These are phyloP conservation scores for Helostoma temminkii DNA, from an alignment of 2,797 vertebrate species.

Conservation along the genomic window DNA sequence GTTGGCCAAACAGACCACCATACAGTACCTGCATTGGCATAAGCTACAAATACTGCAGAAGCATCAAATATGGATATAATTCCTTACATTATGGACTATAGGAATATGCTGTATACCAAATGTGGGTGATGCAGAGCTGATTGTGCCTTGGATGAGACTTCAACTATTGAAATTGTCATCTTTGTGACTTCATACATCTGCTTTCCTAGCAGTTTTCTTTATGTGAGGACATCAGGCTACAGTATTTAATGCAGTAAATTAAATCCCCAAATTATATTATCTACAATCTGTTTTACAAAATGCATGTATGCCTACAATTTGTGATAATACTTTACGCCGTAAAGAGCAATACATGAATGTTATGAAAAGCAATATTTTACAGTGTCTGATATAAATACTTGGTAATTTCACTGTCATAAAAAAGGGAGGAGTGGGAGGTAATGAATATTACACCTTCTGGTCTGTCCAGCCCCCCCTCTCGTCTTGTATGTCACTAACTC, in stretches of 20 bases:
- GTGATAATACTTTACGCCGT: slow-evolving; percentile 38
- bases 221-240: slow-evolving; percentile 33
- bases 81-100: not conserved
- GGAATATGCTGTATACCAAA: not conserved
- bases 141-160: slow-evolving; percentile 42
- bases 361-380: slow-evolving; percentile 73
- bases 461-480: slow-evolving; percentile 58
- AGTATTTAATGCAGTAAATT: slow-evolving; percentile 1
- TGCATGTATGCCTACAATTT: slow-evolving; percentile 19
- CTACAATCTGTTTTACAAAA: slow-evolving; percentile 32
- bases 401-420: slow-evolving; percentile 76
- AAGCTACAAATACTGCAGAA: too few relatives aligned
- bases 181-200: slow-evolving; percentile 40
- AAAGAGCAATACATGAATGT: slow-evolving; percentile 47
- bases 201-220: slow-evolving; percentile 25
- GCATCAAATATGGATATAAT: not conserved
- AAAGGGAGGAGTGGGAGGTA: slow-evolving; percentile 71
- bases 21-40: too few relatives aligned
- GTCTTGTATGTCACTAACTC: slow-evolving; percentile 45
- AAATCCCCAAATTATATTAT: slow-evolving; percentile 31
- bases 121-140: not conserved
- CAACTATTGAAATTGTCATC: slow-evolving; percentile 20
- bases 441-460: slow-evolving; percentile 79
- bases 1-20: too few relatives aligned
- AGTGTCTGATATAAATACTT: slow-evolving; percentile 74